Base-by-base conservation (phyloP, 2,113 vertebrate species). In the Rynchops niger region DNA sequence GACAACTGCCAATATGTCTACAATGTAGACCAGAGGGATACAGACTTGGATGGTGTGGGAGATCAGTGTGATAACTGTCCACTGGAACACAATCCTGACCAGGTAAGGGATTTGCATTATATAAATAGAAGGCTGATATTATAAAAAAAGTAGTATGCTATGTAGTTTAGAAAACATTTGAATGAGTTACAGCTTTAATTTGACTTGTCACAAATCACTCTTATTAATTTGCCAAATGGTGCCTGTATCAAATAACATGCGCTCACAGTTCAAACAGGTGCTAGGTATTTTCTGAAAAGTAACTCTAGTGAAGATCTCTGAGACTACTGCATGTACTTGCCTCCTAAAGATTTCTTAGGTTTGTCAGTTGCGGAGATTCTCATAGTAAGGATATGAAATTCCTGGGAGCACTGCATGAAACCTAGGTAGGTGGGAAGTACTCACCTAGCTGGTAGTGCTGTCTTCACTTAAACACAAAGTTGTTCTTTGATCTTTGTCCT, bases 11-110 rank as follows among this genome's bases (percentile, higher is more conserved):
- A 99, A 2, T 99, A 99, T 65, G 99, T 99, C 67, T 99, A 99
- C 97, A 99, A 99, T 3, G 99, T 99, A 96, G 99, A 99, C 97
- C 99, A 99, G 98, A 99, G 98, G 87, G 99, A 99, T 86, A 99
- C 98, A 15, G 99, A 99, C 80, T 97, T 98, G 92, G 99, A 99
- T 67, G 99, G 99, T 21, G 99, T 99, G 88, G 99, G 99, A 97
- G 99, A 99, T 97, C 99, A 99, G 69, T 99, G 99, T 96, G 99
- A 99, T 96, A 99, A 99, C 98, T 99, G 99, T 89, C 99, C 99
- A 58, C 96, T 99, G 93, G 99, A 99, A 96, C 99, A 99, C 97
- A 99, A 99, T 96, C 99, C 99, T 86, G 99, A 99, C 92, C 99
- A 99, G 99, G 99, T 99, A 97, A 20, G 91, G 34, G 34, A 67